Evolutionary conservation across 2,888 invertebrate species (phyloP), one percentile per base, ranked within the genome.

Genomic region (Melieria omissa): DNA sequence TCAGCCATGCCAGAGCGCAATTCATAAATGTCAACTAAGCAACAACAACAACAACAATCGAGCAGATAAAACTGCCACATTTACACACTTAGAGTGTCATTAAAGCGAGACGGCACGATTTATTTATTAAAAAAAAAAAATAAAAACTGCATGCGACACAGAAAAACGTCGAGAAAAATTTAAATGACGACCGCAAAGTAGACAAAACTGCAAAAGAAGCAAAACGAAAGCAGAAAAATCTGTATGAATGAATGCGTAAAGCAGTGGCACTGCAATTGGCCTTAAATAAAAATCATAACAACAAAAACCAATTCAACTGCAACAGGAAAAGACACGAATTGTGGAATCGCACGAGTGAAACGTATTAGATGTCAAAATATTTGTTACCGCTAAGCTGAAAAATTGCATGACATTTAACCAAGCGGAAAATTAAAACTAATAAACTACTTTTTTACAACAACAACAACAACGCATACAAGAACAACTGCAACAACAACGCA

Each of bases 1-100:
- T 29, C 60, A 61, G 7, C 60, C 60, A 52, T 16, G 52, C 44
- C 44, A 29, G 29, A 3, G 29, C 49, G 16, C 41, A 16, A 60
- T 60, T 61, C 14, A 61, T 67, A 52, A 67, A 67, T 52, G 10
- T 67, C 60, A 49, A 5, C 41, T 5, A 58, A 44, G 16, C 54
- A 65, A 54, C 8, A 44, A 1, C 44, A 54, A 49, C 16, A 54
- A 44, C 14, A 55, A 16, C 54, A 65, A 52, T 16, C 45, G 55
- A 57, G 47, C 60, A 58, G 52, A 68, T 68, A 62, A 61, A 69
- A 54, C 62, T 63, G 63, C 55, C 63, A 69, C 63, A 69, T 63
- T 69, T 63, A 63, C 61, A 44, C 57, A 69, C 61, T 63, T 57
- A 46, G 55, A 57, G 47, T 57, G 63, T 69, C 57, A 69, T 62